A percentile compares a stretch with the other conserved stretches of the same genome.
Evolutionary conservation across 2,797 vertebrate genomes (phyloP).

Genomic region (Rhynchonycteris naso): DNA sequence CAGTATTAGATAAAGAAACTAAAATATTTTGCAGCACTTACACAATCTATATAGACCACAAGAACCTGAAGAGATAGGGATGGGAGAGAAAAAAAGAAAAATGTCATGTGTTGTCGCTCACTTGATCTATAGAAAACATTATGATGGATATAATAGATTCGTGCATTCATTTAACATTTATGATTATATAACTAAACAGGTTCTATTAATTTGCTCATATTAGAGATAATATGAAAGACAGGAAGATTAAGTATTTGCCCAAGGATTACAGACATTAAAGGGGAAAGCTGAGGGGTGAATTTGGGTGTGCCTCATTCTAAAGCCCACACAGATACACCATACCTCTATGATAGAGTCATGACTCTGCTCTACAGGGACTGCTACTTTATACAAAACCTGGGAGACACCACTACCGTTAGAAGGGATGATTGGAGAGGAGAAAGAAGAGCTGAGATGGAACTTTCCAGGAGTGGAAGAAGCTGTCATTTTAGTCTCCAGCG

Average conservation of each 20-base stretch:
- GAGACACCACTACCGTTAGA: neutral
- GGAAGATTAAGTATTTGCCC: neutral
- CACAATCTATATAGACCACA: neutral
- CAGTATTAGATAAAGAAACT: neutral
- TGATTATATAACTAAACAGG: neutral
- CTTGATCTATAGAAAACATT: neutral
- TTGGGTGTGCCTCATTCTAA: neutral
- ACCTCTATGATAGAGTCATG: neutral
- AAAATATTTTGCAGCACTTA: neutral
- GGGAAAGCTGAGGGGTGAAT: neutral
- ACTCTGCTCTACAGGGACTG: neutral
- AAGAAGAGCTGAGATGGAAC: neutral
- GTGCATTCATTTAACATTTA: neutral
- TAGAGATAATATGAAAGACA: neutral
- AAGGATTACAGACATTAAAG: neutral
- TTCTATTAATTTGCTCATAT: neutral
- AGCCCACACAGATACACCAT: fast-evolving
- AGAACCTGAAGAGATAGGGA: neutral
- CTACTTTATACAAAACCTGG: neutral
- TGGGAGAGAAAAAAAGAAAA: neutral
- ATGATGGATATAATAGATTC: neutral
- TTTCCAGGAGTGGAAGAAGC: neutral
- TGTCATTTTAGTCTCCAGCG: neutral
- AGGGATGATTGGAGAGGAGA: neutral
- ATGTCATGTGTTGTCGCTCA: no score